Evolutionary conservation across 2,797 vertebrate genomes (phyloP).

Genomic region (Kryptopterus vitreolus): DNA sequence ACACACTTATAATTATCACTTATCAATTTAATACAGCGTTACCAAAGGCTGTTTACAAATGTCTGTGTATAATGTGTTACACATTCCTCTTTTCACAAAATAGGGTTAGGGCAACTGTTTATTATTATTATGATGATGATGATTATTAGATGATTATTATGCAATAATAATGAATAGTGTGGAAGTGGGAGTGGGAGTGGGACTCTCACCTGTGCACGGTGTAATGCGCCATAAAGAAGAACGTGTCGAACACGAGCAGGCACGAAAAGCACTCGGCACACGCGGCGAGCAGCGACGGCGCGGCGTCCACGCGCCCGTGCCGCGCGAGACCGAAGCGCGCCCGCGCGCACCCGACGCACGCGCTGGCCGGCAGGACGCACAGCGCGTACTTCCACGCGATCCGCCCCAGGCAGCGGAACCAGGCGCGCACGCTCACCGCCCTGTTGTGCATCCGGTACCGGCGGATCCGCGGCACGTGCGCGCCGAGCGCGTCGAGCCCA

Average conservation of each 20-base stretch:
- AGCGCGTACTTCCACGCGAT: conserved; percentile 60
- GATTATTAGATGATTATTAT: no score
- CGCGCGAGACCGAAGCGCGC: conserved; percentile 48
- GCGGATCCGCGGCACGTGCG: conserved; percentile 50
- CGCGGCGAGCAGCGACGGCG: conserved; percentile 63
- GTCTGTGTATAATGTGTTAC: no score
- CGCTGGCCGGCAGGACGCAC: conserved; percentile 62
- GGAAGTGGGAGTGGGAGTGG: not conserved
- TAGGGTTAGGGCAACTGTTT: no score
- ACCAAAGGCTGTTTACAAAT: no score
- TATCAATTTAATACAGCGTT: no score
- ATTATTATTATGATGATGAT: no score
- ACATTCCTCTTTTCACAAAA: no score
- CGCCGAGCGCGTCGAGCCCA: conserved; percentile 62
- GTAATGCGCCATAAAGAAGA: conserved; percentile 71
- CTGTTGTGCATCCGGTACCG: conserved; percentile 62
- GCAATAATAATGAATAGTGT: no score
- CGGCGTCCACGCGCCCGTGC: conserved; percentile 18
- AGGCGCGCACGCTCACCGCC: conserved; percentile 42
- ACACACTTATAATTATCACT: no score
- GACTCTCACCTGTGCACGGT: conserved; percentile 70
- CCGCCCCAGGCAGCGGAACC: conserved; percentile 62
- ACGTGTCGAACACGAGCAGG: conserved; percentile 71
- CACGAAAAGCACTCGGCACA: conserved; percentile 62
- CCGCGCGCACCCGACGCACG: conserved; percentile 57